Conservation (phyloP, 2,797 vertebrate species). For the Cygnus olor region DNA sequence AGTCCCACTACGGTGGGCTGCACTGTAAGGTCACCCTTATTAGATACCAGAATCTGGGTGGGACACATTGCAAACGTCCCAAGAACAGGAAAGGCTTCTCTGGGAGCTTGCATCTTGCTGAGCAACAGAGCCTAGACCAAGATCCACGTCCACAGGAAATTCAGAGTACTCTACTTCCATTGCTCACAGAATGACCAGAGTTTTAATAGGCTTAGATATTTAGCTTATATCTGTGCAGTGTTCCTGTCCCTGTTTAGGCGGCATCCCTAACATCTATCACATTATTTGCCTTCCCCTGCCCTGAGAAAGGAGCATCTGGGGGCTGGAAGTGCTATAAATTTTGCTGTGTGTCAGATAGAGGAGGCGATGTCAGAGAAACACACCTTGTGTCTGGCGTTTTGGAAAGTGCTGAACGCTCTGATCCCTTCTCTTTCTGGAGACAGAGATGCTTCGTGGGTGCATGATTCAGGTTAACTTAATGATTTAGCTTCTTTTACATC, state of each 20-base stretch:
- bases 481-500: not conserved
- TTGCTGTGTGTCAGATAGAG: not conserved
- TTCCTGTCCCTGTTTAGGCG: not conserved
- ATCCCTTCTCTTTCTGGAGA: not conserved
- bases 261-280: not conserved
- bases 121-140: not conserved
- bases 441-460: not conserved
- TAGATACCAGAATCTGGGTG: not conserved
- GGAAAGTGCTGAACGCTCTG: not conserved
- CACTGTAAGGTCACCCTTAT: not conserved
- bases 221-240: not conserved
- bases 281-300: not conserved
- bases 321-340: not conserved
- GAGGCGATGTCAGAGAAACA: not conserved
- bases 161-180: not conserved
- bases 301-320: not conserved
- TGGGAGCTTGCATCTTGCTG: not conserved
- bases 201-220: not conserved
- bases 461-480: not conserved
- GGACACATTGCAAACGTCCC: not conserved
- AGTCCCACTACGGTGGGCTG: not conserved
- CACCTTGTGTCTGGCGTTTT: not conserved
- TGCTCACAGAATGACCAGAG: not conserved
- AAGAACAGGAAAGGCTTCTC: not conserved
- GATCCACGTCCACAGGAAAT: not conserved